Evolutionary conservation across 2,888 invertebrate genomes (phyloP).

Genomic region (Machimus rusticus): DNA sequence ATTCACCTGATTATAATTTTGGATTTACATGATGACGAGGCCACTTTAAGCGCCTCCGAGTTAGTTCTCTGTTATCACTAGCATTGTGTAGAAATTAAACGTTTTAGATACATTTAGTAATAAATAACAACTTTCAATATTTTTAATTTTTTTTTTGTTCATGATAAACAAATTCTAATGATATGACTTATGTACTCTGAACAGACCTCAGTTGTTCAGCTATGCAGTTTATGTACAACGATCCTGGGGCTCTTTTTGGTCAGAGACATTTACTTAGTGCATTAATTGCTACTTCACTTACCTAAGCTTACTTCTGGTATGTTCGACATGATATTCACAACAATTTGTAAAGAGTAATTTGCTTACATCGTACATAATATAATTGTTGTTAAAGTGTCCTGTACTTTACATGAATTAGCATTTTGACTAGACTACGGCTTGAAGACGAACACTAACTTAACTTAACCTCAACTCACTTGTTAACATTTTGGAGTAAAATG

Average conservation of each 20-base stretch:
- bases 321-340: conserved; percentile 28
- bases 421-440: conserved; percentile 4
- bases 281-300: not conserved
- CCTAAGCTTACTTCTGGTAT: not conserved
- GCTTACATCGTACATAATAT: not conserved
- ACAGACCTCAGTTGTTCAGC: not conserved
- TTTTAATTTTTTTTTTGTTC: not conserved
- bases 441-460: not conserved
- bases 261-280: not conserved
- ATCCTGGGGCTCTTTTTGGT: not conserved
- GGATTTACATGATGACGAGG: conserved; percentile 6
- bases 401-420: not conserved
- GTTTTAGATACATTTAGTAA: conserved; percentile 9
- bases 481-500: conserved; percentile 24
- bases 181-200: conserved; percentile 29
- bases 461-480: not conserved
- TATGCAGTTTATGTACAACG: not conserved
- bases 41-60: not conserved
- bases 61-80: conserved; percentile 21
- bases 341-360: not conserved
- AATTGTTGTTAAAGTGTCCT: not conserved
- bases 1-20: conserved; percentile 22
- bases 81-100: not conserved
- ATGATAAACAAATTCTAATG: conserved; percentile 24
- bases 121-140: conserved; percentile 24